A percentile compares a stretch with the other conserved stretches of the same genome.
Evolutionary conservation across 2,113 vertebrate genomes (phyloP).

Genomic region (Sylvicapra grimmia): DNA sequence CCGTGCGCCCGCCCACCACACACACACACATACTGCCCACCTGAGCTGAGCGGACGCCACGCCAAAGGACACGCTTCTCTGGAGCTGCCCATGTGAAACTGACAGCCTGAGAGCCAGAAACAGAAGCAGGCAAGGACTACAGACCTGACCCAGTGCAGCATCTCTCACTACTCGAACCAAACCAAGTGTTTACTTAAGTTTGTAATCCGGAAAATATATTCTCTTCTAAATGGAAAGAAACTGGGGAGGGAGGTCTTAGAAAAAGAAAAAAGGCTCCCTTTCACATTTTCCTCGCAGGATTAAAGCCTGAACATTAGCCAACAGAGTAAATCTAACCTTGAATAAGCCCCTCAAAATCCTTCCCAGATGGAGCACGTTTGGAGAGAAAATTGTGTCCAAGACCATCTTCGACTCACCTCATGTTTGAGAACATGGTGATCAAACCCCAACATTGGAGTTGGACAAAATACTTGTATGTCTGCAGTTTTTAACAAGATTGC

Average conservation of each 20-base stretch:
- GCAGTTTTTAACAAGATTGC: not conserved
- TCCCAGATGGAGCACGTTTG: not conserved
- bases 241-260: not conserved
- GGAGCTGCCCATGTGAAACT: not conserved
- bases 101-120: not conserved
- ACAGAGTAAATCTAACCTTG: not conserved
- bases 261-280: not conserved
- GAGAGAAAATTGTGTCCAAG: not conserved
- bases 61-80: not conserved
- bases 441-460: not conserved
- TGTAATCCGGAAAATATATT: not conserved
- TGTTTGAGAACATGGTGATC: not conserved
- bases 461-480: not conserved
- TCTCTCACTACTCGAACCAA: not conserved
- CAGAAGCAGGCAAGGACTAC: not conserved
- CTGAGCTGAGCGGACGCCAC: no score
- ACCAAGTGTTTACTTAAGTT: not conserved
- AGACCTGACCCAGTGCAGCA: not conserved
- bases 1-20: fast-evolving
- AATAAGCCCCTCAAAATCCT: not conserved
- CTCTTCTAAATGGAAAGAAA: not conserved
- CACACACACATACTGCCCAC: not conserved
- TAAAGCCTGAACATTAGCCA: not conserved
- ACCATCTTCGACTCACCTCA: not conserved
- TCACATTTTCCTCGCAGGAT: not conserved